Percentiles rank a stretch among this genome's conserved stretches.
Conservation (phyloP, 2,113 vertebrate species). For the Hemiprocne comata region DNA sequence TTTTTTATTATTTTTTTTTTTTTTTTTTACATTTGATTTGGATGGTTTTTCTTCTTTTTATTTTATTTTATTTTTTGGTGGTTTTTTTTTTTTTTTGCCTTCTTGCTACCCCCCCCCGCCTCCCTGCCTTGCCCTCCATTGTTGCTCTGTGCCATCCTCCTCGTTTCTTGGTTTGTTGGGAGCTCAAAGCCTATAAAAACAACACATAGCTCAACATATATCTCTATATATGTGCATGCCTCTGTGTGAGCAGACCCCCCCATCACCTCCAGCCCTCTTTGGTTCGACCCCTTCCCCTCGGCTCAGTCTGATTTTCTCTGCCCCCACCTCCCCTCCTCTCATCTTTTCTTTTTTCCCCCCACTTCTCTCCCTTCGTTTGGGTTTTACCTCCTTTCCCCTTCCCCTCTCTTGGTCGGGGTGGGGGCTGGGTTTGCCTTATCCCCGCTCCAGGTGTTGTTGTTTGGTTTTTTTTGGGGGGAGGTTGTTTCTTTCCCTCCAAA, state of each 20-base stretch:
- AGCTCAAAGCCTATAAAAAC: neutral
- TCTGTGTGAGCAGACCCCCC: constrained; percentile 40
- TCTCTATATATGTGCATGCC: constrained; percentile 41
- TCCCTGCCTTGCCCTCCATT: constrained; percentile 69
- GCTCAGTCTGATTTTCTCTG: constrained; percentile 41
- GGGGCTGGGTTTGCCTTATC: neutral
- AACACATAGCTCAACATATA: neutral
- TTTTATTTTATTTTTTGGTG: no score
- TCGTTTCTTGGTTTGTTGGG: constrained; percentile 43
- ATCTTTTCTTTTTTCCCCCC: neutral
- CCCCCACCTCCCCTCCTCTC: neutral
- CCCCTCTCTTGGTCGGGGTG: neutral
- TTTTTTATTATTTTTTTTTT: constrained; percentile 6
- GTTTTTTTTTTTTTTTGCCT: constrained; percentile 65
- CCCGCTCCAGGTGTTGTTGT: neutral
- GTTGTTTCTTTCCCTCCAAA: constrained; percentile 16
- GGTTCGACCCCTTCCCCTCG: neutral
- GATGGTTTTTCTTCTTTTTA: constrained; percentile 69
- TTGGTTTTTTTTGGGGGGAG: neutral
- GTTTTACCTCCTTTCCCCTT: neutral
- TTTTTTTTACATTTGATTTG: constrained; percentile 12
- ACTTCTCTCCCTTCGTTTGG: neutral
- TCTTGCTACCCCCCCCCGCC: constrained; percentile 55
- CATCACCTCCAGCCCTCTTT: neutral
- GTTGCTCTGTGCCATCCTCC: constrained; percentile 48